Base-by-base conservation (phyloP, 2,113 vertebrate species). In the Kryptolebias marmoratus region DNA sequence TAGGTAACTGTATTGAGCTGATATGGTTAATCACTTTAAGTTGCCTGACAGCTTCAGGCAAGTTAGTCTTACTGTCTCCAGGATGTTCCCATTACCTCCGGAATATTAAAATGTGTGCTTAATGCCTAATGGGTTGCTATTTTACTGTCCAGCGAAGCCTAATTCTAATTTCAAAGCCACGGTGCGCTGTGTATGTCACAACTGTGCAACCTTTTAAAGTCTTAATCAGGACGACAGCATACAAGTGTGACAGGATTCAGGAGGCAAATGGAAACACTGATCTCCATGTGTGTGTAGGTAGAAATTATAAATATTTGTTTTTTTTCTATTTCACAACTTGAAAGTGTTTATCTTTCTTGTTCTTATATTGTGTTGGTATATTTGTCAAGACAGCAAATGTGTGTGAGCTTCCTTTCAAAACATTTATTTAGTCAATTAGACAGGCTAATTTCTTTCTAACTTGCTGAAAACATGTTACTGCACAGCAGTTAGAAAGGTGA, bases 121-220 rank as follows among this genome's bases (percentile, higher is more conserved):
- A 90, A 91, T 90, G 90, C 90, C 88, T 92, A 89, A 93, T 91
- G 91, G 90, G 88, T 90, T 91, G 75, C 82, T 91, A 91, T 92
- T 73, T 77, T 86, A 79, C 77, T 81, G 88, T 64, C 89, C 87
- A 75, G 83, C 76, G 79, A 88, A 84, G 84, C 87, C 83, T 83
- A 74, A 86, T 91, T 80, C 89, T 92, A 87, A 93, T 93, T 93
- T 87, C 91, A 86, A 89, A 88, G 85, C 83, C 85, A 83, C 80
- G 73, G 68, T 85, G 78, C 88, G 74, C 83, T 89, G 83, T 83
- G 81, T 83, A 50, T 88, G 83, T 90, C 87, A 86, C 78, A 60
- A 78, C 77, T 78, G 78, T 84, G 84, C 80, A 85, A 81, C 85
- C 84, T 80, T 88, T 82, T 85, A 62, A 81, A 77, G 76, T 85